phyloP scores from a whole-genome alignment of 2,888 invertebrate genomes.

The Coleophora deauratella region DNA sequence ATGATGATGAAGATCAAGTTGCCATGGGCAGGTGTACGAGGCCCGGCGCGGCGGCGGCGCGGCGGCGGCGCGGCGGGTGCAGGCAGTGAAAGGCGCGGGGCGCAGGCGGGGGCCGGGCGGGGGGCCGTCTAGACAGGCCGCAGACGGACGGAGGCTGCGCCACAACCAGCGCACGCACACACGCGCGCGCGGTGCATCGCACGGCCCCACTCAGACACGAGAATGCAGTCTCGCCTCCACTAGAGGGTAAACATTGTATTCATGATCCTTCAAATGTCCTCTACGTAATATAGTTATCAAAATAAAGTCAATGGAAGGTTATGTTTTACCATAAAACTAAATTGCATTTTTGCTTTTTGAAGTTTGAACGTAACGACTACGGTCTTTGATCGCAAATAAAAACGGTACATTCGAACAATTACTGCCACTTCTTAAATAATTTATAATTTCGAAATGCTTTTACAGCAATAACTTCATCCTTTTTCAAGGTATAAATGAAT shows the following conservation, averaged over 20 bases:
- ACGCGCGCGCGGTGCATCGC: constrained; percentile 43
- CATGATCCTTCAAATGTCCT: constrained; percentile 23
- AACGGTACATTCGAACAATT: too few relatives aligned
- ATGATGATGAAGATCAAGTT: too few relatives aligned
- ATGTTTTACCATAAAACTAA: background rate
- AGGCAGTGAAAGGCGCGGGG: constrained; percentile 28
- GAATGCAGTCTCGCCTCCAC: constrained; percentile 35
- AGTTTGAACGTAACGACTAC: too few relatives aligned
- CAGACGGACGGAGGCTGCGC: constrained; percentile 71
- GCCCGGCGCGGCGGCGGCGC: constrained; percentile 22
- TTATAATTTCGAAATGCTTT: too few relatives aligned
- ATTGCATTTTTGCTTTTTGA: too few relatives aligned
- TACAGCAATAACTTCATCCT: too few relatives aligned
- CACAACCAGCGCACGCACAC: constrained; percentile 49
- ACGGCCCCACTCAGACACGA: constrained; percentile 31
- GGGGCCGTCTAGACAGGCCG: constrained; percentile 68
- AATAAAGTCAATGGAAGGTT: constrained; percentile 10
- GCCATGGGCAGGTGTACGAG: constrained; percentile 17
- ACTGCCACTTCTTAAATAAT: too few relatives aligned
- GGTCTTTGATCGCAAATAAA: too few relatives aligned
- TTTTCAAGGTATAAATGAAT: too few relatives aligned
- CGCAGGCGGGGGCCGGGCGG: constrained; percentile 26
- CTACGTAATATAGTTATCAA: constrained; percentile 8
- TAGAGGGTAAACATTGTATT: constrained; percentile 27
- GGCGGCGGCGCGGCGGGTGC: constrained; percentile 29